Base-by-base conservation (phyloP, 64 coral and sea anemone genomes). In the Hydrozoanthus tunicans region DNA sequence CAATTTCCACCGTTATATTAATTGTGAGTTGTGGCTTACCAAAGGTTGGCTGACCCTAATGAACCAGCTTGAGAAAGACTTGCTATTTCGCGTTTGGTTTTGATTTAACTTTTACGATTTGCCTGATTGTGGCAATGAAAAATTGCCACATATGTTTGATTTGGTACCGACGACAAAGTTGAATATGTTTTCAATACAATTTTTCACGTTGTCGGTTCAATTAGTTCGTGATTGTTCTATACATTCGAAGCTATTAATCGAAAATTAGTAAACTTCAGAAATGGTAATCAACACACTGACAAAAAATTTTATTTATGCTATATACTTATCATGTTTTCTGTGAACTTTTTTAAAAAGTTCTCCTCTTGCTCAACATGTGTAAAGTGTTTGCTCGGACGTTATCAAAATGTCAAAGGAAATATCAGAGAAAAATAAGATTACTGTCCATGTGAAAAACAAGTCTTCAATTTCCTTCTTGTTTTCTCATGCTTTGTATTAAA, bases 1-100 rank as follows among this genome's bases (percentile, higher is more conserved):
- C 23, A 88, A 88, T 88, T 88, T 88, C 57, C 56, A 73, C 57
- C 55, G 70, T 88, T 88, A 12, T 59, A 88, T 88, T 59, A 74
- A 74, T 59, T 58, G 69, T 59, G 67, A 59, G 25, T 23, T 88
- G 13, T 12, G n/a, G 24, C 25, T 88, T 54, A 88, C 84, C 68
- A 74, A 67, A 88, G 54, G 53, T 81, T 61, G 7, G 51, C 20
- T 3, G 12, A 68, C 9, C 17, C 79, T 73, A 10, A 75, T 74
- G 84, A 32, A 32, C 15, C 20, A 7, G 12, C 59, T 56, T 58
- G 53, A 58, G 53, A 9, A 53, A 71, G 54, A 76, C 72, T 53
- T 51, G 43, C 25, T 51, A 11, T 8, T 13, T 51, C 4, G 5
- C 26, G 10, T 24, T 10, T 52, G 32, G 10, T 15, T 15, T 51